These are phyloP conservation scores for Eucidaris tribuloides DNA, from an alignment of 35 echinoderm and acorn worm species.

Conservation along the genomic window DNA sequence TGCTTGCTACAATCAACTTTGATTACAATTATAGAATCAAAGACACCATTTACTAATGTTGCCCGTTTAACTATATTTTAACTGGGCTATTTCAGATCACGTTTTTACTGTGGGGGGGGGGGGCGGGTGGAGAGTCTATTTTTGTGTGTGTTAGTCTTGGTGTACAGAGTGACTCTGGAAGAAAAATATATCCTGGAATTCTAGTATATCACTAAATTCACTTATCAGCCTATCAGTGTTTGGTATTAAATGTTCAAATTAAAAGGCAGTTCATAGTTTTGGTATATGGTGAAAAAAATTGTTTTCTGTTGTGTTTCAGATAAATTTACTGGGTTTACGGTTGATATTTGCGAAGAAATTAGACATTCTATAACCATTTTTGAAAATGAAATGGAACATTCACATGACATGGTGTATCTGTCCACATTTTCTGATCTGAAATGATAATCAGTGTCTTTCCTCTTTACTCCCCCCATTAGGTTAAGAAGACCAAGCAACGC, in stretches of 20 bases:
- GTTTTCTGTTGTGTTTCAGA: neutral
- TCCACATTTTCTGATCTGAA: neutral
- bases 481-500: slow-evolving; percentile 66
- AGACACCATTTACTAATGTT: neutral
- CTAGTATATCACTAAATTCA: too few relatives aligned
- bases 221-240: too few relatives aligned
- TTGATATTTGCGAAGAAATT: neutral
- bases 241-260: too few relatives aligned
- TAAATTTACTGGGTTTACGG: neutral
- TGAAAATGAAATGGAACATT: too few relatives aligned
- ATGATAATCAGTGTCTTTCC: neutral
- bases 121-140: neutral
- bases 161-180: neutral
- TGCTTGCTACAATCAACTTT: neutral
- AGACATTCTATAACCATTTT: neutral
- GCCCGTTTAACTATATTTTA: neutral
- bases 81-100: too few relatives aligned
- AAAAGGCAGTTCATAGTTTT: too few relatives aligned
- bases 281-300: neutral
- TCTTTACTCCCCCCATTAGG: too few relatives aligned
- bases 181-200: too few relatives aligned
- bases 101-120: too few relatives aligned
- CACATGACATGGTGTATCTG: neutral
- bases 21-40: neutral
- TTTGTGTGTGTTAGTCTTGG: neutral